Evolutionary conservation across 2,797 vertebrate species (phyloP), one percentile per base, ranked within the genome.

Genomic region (Poecile montanus): DNA sequence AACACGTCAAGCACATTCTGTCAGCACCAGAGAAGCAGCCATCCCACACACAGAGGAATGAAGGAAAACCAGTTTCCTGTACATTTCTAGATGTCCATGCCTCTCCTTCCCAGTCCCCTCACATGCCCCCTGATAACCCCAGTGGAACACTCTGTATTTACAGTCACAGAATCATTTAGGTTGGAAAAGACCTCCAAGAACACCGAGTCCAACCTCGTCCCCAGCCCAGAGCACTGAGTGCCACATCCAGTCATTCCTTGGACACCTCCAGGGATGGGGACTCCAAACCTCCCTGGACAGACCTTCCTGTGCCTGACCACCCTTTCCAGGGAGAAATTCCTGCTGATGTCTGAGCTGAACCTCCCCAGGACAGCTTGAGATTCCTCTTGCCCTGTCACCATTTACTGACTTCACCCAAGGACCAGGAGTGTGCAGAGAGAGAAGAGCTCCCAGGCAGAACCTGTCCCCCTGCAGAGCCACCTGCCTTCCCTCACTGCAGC

Each of bases 351-450:
- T 2, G 2, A 44, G 42, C 56, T 76, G 42, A 36, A 5, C 42
- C 56, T 56, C 6, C 34, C 27, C 71, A 42, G 86, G 26, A 20
- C 48, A 56, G 70, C 18, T 7, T 23, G 62, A n/a, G 13, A 17
- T 34, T 9, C 76, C 68, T 40, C 51, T 8, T 7, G 18, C 23
- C 29, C 75, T 58, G 44, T 9, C 9, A 12, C 36, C 32, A 2
- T 61, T 26, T 15, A 6, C 36, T 60, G 77, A 19, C 18, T 45
- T 72, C 63, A 44, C 7, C 47, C 91, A 32, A 25, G 71, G 13
- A 4, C 13, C 58, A 53, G 0, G 20, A 17, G 15, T 0, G 29
- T 5, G 29, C 0, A 5, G 29, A 1, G 30, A 30, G 30, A 4
- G 38, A 58, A 2, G 16, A 26, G 73, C 19, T 62, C 62, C 56